A percentile compares a stretch with the other conserved stretches of the same genome.
Conservation (phyloP, 2,797 vertebrate species). For the Macrochelys suwanniensis region DNA sequence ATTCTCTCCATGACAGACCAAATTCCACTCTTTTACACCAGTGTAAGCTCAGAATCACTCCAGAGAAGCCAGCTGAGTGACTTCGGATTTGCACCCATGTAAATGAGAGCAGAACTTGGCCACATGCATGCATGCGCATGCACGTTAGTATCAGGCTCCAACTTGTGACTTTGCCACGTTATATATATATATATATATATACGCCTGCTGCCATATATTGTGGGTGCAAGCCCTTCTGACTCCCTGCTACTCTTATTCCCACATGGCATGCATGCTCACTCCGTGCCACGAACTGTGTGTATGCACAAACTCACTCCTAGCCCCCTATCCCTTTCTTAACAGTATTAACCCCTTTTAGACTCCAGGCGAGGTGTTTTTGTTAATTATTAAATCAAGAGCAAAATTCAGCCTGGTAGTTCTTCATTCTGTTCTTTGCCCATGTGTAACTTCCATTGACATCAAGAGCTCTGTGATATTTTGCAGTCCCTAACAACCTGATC, state of each 20-base stretch:
- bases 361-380: background rate
- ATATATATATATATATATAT: too few relatives aligned
- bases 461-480: conserved; percentile 47
- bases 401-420: background rate
- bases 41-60: conserved; percentile 17
- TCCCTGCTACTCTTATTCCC: background rate
- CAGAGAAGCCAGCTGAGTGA: background rate
- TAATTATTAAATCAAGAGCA: conserved; percentile 3
- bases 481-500: conserved; percentile 64
- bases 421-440: conserved; percentile 41
- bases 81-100: accelerated
- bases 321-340: background rate
- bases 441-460: conserved; percentile 30
- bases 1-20: accelerated
- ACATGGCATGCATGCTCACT: background rate
- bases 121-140: background rate
- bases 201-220: accelerated
- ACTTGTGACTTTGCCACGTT: background rate
- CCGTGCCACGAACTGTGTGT: background rate
- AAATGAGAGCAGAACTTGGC: accelerated
- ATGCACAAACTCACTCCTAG: background rate
- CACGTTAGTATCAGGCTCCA: background rate
- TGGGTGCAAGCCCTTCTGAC: background rate
- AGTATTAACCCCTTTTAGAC: background rate
- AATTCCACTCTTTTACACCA: background rate